A percentile compares a stretch with the other conserved stretches of the same genome.
phyloP scores from a whole-genome alignment of 2,888 invertebrate genomes.

The Beris chalybata region DNA sequence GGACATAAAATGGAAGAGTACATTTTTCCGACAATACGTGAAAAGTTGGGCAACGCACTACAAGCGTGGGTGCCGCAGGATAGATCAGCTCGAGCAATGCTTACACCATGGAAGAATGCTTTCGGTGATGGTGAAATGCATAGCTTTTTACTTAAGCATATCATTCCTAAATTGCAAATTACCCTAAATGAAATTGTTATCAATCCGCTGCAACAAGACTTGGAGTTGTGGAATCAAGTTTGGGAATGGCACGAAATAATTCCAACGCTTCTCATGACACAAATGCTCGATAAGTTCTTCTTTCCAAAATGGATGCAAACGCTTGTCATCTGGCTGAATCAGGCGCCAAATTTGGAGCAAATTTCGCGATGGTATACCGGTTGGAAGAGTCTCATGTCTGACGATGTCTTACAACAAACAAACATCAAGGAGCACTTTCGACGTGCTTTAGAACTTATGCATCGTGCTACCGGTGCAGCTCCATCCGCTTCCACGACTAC shows the following conservation, averaged over 20 bases:
- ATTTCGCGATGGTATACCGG: constrained; percentile 84
- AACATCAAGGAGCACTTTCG: constrained; percentile 75
- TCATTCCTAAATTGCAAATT: constrained; percentile 84
- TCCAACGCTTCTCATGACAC: constrained; percentile 74
- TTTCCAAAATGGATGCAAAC: constrained; percentile 92
- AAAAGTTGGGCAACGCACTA: constrained; percentile 86
- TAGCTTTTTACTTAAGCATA: constrained; percentile 80
- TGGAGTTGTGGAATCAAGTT: constrained; percentile 91
- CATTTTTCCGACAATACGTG: constrained; percentile 87
- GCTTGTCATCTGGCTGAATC: constrained; percentile 86
- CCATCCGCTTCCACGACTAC: constrained; percentile 70
- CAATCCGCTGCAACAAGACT: constrained; percentile 73
- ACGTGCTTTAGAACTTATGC: constrained; percentile 92
- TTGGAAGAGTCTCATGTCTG: constrained; percentile 64
- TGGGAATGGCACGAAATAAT: constrained; percentile 91
- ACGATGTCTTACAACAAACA: constrained; percentile 59
- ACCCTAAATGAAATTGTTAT: constrained; percentile 68
- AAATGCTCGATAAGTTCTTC: constrained; percentile 83
- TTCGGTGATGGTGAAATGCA: constrained; percentile 77
- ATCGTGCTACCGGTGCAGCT: constrained; percentile 68
- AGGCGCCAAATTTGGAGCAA: constrained; percentile 86
- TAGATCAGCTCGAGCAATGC: constrained; percentile 85
- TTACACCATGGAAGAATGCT: constrained; percentile 85
- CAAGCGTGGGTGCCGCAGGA: constrained; percentile 96
- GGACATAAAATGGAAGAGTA: constrained; percentile 61